Evolutionary conservation across 2,113 vertebrate genomes (phyloP), one percentile per base, ranked within the genome.

Genomic region (Perca flavescens): DNA sequence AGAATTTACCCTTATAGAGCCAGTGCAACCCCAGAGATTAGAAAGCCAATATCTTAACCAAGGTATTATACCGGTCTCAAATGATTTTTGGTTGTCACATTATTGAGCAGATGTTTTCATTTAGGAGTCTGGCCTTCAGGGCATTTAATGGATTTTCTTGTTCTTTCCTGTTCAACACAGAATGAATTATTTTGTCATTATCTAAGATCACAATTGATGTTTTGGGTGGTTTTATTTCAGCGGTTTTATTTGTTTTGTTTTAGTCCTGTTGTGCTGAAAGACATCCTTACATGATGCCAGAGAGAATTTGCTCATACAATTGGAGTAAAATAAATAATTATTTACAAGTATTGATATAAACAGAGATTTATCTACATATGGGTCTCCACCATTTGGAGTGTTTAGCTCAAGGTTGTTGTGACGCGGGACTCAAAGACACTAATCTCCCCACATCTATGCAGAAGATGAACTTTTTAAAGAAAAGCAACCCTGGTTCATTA

Each of bases 1-100:
- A 71, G 62, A 70, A 28, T 77, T 58, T 77, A 84, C 43, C 70
- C 72, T 83, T 19, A 77, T 40, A 80, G 79, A 22, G n/a, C 43
- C 28, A 9, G 60, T 7, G 9, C 58, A 69, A 65, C 34, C 65
- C 63, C 7, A 2, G 63, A 86, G 82, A 90, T 83, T 81, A 86
- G 73, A 86, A 87, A 89, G 80, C 80, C 87, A 86, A 89, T 88
- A 70, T 72, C 34, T 68, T 74, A 54, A 80, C 54, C 34, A 1
- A 49, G 19, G 60, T 60, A 60, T 79, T 88, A 84, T 63, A 87
- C 78, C 12, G 57, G 21, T 71, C 36, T 62, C 52, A 36, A 84
- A 83, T 60, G 56, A 79, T 72, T 88, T 86, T 77, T 77, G 43
- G 71, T 82, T 34, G 80, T 73, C 68, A 68, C 61, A 81, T 81